A percentile compares a stretch with the other conserved stretches of the same genome.
Evolutionary conservation across 2,113 vertebrate genomes (phyloP).

Genomic region (Typhlomys cinereus): DNA sequence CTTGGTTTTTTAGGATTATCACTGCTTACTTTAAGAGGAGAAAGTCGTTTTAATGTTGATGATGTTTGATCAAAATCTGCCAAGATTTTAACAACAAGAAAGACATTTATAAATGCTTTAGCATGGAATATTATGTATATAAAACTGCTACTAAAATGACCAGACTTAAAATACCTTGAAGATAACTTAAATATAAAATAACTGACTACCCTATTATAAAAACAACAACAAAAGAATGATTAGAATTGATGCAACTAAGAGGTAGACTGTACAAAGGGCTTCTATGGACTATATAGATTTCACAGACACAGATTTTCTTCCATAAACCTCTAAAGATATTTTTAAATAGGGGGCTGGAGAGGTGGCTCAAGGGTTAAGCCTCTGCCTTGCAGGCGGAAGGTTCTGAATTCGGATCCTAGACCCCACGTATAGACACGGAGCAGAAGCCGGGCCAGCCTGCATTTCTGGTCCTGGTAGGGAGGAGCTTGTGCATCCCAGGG

Average conservation of each 20-base stretch:
- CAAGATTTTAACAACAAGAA: constrained; percentile 55
- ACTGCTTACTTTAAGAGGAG: constrained; percentile 74
- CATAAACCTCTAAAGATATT: constrained; percentile 3
- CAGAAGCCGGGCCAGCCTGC: too few species aligned
- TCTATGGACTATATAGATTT: constrained; percentile 13
- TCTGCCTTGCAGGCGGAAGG: too few species aligned
- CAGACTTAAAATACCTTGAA: constrained; percentile 29
- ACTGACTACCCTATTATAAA: not conserved
- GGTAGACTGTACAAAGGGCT: not conserved
- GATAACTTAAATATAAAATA: constrained; percentile 40
- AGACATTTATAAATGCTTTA: constrained; percentile 39
- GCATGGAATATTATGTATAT: constrained; percentile 1
- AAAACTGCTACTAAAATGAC: constrained; percentile 44
- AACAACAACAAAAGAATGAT: constrained; percentile 33
- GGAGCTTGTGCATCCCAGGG: too few species aligned
- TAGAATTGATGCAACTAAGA: not conserved
- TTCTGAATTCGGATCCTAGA: too few species aligned
- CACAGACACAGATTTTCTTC: not conserved
- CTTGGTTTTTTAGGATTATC: constrained; percentile 83
- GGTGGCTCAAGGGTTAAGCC: too few species aligned
- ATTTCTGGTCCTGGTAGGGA: too few species aligned
- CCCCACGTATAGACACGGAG: too few species aligned
- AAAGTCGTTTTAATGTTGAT: constrained; percentile 78
- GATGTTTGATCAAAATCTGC: constrained; percentile 24
- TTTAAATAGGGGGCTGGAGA: too few species aligned